phyloP scores from a whole-genome alignment of 2,113 vertebrate species.

The Prolemur simus region DNA sequence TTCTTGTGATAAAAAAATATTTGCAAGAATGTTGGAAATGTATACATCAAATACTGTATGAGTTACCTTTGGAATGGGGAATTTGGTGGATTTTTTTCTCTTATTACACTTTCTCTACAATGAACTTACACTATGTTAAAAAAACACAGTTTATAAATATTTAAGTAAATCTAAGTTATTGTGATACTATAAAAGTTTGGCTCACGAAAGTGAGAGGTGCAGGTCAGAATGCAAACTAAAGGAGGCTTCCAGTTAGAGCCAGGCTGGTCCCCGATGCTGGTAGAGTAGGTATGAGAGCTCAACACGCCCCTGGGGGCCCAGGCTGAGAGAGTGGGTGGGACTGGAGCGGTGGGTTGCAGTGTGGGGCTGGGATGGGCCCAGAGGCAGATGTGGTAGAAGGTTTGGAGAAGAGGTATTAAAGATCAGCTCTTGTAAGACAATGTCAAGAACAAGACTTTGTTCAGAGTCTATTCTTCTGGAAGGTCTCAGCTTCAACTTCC shows the following conservation, averaged over 20 bases:
- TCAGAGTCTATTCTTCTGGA: not conserved
- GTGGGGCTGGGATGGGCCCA: accelerated
- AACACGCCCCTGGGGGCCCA: accelerated
- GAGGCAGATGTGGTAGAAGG: accelerated
- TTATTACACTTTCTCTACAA: not conserved
- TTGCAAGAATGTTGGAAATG: not conserved
- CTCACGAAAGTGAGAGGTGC: not conserved
- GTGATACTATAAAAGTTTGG: not conserved
- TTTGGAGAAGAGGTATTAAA: not conserved
- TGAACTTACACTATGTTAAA: not conserved
- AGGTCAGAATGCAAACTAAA: not conserved
- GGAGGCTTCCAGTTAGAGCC: accelerated
- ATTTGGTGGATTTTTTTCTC: not conserved
- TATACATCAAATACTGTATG: not conserved
- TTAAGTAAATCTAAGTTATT: not conserved
- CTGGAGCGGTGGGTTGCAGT: accelerated
- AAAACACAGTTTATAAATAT: not conserved
- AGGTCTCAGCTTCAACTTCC: not conserved
- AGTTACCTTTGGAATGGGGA: not conserved
- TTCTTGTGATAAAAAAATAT: not conserved
- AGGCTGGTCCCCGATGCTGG: not conserved
- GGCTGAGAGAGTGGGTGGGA: not conserved
- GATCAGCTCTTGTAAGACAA: not conserved
- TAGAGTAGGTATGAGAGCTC: no score
- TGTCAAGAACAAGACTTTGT: not conserved